phyloP scores from a whole-genome alignment of 1,140 invertebrate genomes.

The Pseudoatta argentina region DNA sequence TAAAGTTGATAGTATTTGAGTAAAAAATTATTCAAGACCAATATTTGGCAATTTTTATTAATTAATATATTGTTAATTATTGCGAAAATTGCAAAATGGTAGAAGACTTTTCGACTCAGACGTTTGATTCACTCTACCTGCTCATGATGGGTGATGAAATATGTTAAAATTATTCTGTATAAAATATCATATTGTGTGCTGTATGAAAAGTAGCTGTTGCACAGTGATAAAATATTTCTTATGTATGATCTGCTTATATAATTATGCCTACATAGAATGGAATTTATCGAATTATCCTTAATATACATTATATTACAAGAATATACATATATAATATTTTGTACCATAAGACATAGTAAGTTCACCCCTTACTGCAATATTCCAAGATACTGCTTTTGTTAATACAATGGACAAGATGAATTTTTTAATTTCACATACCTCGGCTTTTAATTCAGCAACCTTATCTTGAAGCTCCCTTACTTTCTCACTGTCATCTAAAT shows the following conservation, averaged over 20 bases:
- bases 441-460: conserved; percentile 95
- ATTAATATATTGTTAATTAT: too few relatives aligned
- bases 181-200: background rate
- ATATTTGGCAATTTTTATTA: too few relatives aligned
- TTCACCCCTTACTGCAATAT: conserved; percentile 76
- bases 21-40: too few relatives aligned
- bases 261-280: background rate
- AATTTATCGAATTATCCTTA: background rate
- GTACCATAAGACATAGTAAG: conserved; percentile 34
- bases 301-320: conserved; percentile 37
- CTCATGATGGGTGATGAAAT: too few relatives aligned
- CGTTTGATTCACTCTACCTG: too few relatives aligned
- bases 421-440: conserved; percentile 88
- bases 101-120: too few relatives aligned
- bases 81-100: too few relatives aligned
- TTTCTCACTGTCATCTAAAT: conserved; percentile 93
- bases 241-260: conserved; percentile 17
- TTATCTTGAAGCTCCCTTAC: conserved; percentile 96
- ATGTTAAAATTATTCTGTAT: too few relatives aligned
- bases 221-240: conserved; percentile 14
- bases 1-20: too few relatives aligned
- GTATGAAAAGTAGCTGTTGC: background rate
- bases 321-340: conserved; percentile 29
- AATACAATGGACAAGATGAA: conserved; percentile 22
- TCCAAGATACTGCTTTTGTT: conserved; percentile 67